Evolutionary conservation across 2,888 invertebrate genomes (phyloP), one percentile per base, ranked within the genome.

Genomic region (Prenolepis imparis): DNA sequence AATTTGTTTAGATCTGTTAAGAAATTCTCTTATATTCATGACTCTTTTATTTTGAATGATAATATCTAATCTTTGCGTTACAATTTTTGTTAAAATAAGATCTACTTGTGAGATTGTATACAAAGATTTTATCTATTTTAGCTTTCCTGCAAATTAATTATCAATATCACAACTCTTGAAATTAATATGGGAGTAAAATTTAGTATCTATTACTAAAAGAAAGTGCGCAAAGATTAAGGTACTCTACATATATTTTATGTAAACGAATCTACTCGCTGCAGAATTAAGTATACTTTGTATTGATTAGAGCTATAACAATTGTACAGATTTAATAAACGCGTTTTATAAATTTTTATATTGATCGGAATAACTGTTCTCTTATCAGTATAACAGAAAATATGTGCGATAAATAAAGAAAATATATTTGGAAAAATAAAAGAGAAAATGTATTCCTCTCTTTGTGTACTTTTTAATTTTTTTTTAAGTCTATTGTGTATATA

Each of bases 231-330:
- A 36, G 44, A 36, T 80, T 48, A 70, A 44, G 36, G 44, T 44
- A 44, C 15, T 11, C 52, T 68, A 68, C 21, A 12, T 70, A 78
- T 18, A 68, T 59, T 68, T 78, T 61, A 59, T 24, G n/a, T 80
- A 59, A 32, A 11, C 57, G 28, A 57, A 11, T 55, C 1, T n/a
- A 75, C 24, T 68, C 36, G 44, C 44, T 41, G 15, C 41, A 41
- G 28, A 77, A 44, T 80, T 36, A 24, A 80, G 18, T 36, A 70
- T 80, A 80, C 48, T 70, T 70, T 80, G 59, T 70, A 44, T 59
- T 44, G 5, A 59, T 59, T 67, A 70, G 0, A 59, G 8, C 36
- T 41, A 78, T 68, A 44, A 70, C 18, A 59, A 44, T 70, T 70
- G 44, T 78, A 78, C 32, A 78, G 70, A 78, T 68, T 78, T 59